Percentiles rank a stretch among this genome's conserved stretches.
These are phyloP conservation scores for Lasioglossum albipes DNA, from an alignment of 1,140 invertebrate genomes.

Conservation along the genomic window DNA sequence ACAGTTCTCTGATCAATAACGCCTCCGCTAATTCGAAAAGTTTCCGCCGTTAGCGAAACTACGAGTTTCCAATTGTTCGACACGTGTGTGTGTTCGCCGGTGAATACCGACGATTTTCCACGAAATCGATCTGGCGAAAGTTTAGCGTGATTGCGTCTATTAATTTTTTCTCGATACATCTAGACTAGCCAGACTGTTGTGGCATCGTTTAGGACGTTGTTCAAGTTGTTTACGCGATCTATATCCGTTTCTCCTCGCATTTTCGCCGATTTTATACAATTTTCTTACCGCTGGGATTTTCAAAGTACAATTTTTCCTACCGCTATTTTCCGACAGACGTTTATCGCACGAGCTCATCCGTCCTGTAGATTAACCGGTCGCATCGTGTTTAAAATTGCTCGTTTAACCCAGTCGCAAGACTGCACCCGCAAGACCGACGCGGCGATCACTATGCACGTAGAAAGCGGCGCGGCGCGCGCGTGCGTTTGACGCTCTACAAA, in stretches of 20 bases:
- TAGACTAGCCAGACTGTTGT: no score
- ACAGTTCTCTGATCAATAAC: not conserved
- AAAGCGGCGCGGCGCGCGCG: slow-evolving; percentile 13
- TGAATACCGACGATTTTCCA: not conserved
- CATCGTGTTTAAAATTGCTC: not conserved
- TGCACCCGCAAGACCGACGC: slow-evolving; percentile 27
- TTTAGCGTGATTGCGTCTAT: no score
- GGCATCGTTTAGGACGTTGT: no score
- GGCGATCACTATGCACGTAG: slow-evolving; percentile 24
- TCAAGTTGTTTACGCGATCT: no score
- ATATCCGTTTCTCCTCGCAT: no score
- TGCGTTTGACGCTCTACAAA: slow-evolving; percentile 30
- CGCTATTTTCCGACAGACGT: no score
- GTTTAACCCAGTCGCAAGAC: slow-evolving; percentile 21
- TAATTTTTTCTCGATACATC: no score
- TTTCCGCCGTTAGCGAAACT: not conserved
- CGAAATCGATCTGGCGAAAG: not conserved
- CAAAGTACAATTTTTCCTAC: no score
- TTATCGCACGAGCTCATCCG: no score
- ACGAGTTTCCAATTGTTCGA: not conserved
- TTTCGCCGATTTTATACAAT: not conserved
- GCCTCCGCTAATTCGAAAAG: slow-evolving; percentile 23
- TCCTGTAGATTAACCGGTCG: no score
- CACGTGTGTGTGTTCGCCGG: not conserved
- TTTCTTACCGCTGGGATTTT: no score